Evolutionary conservation across 2,888 invertebrate species (phyloP), one percentile per base, ranked within the genome.

Genomic region (Nudaria mundana): DNA sequence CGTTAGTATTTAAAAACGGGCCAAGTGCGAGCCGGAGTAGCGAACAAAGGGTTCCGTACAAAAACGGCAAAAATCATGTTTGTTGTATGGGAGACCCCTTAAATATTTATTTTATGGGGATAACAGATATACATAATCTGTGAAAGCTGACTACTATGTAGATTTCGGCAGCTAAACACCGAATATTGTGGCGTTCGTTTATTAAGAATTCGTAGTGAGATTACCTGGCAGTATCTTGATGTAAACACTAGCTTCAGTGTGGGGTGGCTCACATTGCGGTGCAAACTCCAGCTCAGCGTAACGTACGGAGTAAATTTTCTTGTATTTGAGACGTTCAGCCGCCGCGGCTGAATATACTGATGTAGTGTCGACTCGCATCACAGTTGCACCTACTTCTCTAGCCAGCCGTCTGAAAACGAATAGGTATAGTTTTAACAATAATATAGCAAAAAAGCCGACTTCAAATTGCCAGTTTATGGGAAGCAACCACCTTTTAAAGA

Each of bases 261-360:
- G 94, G 0, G 94, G 94, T 10, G 86, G 67, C 0, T 68, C 53
- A 0, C 86, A 85, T 18, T 89, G 91, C 0, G 95, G 94, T 3
- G 89, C 89, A 57, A 93, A 90, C 1, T 91, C 89, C 53, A 91
- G 76, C 29, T 94, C 93, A 0, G 87, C 74, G 67, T 94, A 96
- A 16, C 89, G 84, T 15, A 94, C 72, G 13, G 88, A 75, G 76
- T 92, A 95, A 36, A 94, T 90, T 52, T 90, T 90, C 53, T 92
- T 90, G 78, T 94, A 95, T 35, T 93, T 93, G 36, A 94, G 81
- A 47, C 93, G 90, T 48, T 92, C 92, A 39, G 94, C 92, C 0
- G 94, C 93, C 30, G 92, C 91, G 0, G 94, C 94, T 5, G 95
- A 94, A 76, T 91, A 95, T 32, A 92, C 91, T 24, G 95, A 95